A percentile compares a stretch with the other conserved stretches of the same genome.
Evolutionary conservation across 37 sponge, comb jelly and placozoan species (phyloP).

Genomic region (Geodia barretti): DNA sequence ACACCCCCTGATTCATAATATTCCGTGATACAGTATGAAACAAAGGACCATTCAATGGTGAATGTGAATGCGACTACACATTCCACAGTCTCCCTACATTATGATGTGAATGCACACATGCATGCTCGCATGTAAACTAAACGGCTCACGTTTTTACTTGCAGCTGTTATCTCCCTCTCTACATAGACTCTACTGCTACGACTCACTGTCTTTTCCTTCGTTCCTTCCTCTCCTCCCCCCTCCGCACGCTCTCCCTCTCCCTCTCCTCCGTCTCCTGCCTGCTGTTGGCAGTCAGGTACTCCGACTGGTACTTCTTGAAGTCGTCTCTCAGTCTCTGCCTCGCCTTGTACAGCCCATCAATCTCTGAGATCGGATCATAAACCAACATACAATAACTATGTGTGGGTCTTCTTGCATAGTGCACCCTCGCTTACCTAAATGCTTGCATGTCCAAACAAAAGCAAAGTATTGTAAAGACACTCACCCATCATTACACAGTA

Average conservation of each 20-base stretch:
- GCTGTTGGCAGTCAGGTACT: constrained; percentile 5
- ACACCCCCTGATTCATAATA: too few species aligned
- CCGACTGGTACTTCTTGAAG: constrained; percentile 31
- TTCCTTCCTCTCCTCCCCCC: constrained; percentile 8
- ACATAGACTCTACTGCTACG: neutral
- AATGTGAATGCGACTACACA: too few species aligned
- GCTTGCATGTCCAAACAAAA: too few species aligned
- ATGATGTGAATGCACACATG: neutral
- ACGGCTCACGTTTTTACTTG: too few species aligned
- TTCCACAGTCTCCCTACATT: neutral
- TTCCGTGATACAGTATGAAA: too few species aligned
- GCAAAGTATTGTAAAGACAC: too few species aligned
- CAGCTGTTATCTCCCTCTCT: too few species aligned
- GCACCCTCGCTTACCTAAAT: too few species aligned
- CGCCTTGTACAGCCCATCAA: constrained; percentile 32
- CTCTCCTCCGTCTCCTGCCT: constrained; percentile 5
- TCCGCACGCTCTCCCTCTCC: constrained; percentile 8
- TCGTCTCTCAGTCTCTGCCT: constrained; percentile 16
- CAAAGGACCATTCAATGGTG: too few species aligned
- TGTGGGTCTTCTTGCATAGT: neutral
- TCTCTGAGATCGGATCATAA: constrained; percentile 10
- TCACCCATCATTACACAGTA: too few species aligned
- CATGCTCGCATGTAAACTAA: neutral
- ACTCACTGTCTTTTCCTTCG: constrained; percentile 16
- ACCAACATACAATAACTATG: neutral